Evolutionary conservation across 2,888 invertebrate genomes (phyloP), one percentile per base, ranked within the genome.

Genomic region (Drosophila rubida): DNA sequence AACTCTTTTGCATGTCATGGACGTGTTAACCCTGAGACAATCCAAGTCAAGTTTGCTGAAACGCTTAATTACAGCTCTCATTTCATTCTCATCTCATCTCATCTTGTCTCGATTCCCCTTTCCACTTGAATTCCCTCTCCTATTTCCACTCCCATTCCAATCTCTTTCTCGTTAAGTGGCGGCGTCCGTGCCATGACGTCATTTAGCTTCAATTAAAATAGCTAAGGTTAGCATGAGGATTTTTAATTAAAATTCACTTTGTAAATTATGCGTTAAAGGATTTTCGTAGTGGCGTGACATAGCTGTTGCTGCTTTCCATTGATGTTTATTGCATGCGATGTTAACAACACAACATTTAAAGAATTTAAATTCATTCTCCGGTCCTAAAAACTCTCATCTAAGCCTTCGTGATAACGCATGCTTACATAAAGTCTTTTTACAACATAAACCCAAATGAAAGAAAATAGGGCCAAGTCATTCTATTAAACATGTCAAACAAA

Each of bases 171-270:
- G 16, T 48, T 59, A 45, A 37, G 11, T 5, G 37, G 49, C 44
- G 63, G 50, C 69, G 45, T 57, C 62, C 59, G 58, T 62, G 70
- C 63, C 74, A 57, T 76, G 73, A 85, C 78, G 89, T 85, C 86
- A 87, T 87, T 89, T 79, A 60, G 79, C 86, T 75, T 78, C 87
- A 89, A 86, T 87, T 87, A 82, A 89, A 87, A 88, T 83, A 86
- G 88, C 87, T 83, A 71, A 75, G 89, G 81, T 79, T 84, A 75
- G 82, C 82, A 76, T 72, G 79, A 82, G 82, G 78, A 87, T 88
- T 87, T 87, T 87, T 87, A 87, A 87, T 87, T 87, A 87, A 87
- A 87, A 79, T 89, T 79, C 81, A 86, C 81, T 86, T 83, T 80
- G 89, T 88, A 72, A 87, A 82, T 88, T 88, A 85, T 85, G 80